Percentiles rank a stretch among this genome's conserved stretches.
These are phyloP conservation scores for Phrynosoma platyrhinos DNA, from an alignment of 2,113 vertebrate species.

Conservation along the genomic window DNA sequence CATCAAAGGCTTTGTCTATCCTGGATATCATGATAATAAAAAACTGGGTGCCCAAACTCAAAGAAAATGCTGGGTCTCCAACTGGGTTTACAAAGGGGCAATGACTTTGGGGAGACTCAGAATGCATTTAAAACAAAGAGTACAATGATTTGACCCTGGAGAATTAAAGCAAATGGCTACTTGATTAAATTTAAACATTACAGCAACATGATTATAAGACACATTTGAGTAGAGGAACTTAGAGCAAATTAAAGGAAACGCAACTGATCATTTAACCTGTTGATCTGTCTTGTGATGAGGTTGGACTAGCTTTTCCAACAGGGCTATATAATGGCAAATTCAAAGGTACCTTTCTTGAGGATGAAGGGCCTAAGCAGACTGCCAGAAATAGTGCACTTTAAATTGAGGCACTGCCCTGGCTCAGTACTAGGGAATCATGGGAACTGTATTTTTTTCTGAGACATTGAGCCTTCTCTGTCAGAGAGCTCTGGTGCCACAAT, in stretches of 20 bases:
- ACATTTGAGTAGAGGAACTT: not conserved
- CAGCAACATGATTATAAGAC: not conserved
- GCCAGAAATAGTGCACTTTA: no score
- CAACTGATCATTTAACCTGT: not conserved
- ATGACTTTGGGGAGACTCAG: not conserved
- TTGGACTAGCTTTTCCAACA: not conserved
- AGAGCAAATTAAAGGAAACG: not conserved
- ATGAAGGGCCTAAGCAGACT: no score
- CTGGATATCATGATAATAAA: not conserved
- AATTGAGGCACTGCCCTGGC: no score
- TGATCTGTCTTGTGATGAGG: not conserved
- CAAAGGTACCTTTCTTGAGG: not conserved
- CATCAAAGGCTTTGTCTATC: not conserved
- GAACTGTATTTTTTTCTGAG: no score
- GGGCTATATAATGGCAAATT: not conserved
- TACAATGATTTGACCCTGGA: not conserved
- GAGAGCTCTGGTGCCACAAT: no score
- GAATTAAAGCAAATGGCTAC: not conserved
- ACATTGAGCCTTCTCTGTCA: no score
- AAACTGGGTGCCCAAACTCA: not conserved
- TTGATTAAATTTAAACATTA: not conserved
- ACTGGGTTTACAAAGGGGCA: not conserved
- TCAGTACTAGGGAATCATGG: no score
- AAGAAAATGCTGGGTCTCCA: not conserved
- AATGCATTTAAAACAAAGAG: not conserved